Base-by-base conservation (phyloP, 2,888 invertebrate species). In the Polymixis lichenea region DNA sequence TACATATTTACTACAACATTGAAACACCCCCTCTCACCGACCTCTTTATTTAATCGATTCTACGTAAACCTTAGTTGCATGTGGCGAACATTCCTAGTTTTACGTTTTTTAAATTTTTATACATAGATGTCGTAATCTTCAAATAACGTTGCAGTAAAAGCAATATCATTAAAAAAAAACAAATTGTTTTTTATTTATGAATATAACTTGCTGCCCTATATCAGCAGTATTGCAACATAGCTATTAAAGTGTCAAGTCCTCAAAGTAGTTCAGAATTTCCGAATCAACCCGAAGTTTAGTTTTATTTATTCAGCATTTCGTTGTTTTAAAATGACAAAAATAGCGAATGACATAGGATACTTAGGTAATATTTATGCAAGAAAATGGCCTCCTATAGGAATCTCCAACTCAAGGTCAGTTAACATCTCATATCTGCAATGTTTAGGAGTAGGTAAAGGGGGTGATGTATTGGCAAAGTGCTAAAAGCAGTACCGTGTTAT, bases 41-140 rank as follows among this genome's bases (percentile, higher is more conserved):
- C 79, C 77, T 51, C 72, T 78, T 56, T 75, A 87, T 65, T 94
- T 94, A 80, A 56, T 89, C 53, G 94, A 94, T 86, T 88, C 94
- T 46, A 93, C 93, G n/a, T 91, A 89, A 80, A 69, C n/a, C 32
- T 28, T 28, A n/a, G 11, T 64, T 25, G 17, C 15, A 69, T 32
- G 5, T 32, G 17, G 67, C 28, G 22, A 17, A 58, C n/a, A 61
- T 28, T 43, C 15, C 3, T 46, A 70, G 17, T 46, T 32, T n/a
- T 17, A 75, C 25, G 19, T 58, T 55, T 6, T 67, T 43, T 22
- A 22, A 55, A 13, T 66, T 46, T 53, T 61, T 67, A 15, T 32
- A 43, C 49, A 19, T 32, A 7, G 11, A 28, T 19, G 17, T 60
- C 17, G 46, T 55, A 53, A 53, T 67, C 53, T 53, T 60, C 25